Conservation (phyloP, 2,888 invertebrate genomes). For the Ommatoiulus sabulosus region DNA sequence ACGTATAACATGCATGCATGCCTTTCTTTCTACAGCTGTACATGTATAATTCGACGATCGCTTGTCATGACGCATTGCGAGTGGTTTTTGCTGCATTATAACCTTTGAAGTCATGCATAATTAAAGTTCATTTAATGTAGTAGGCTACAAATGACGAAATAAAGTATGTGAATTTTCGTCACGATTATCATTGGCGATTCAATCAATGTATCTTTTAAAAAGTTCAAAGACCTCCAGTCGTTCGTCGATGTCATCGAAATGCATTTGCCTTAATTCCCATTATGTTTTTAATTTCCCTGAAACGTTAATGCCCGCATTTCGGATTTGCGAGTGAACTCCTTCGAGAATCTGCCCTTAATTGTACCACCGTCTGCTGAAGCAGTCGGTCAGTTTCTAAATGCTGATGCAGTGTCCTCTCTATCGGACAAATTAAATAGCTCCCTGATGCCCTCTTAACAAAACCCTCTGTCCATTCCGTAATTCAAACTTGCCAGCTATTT, state of each 20-base stretch:
- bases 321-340: slow-evolving; percentile 18
- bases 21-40: too few species aligned
- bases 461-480: not conserved
- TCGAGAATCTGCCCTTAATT: not conserved
- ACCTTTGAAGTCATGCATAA: too few species aligned
- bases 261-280: not conserved
- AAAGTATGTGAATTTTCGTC: too few species aligned
- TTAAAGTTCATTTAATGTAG: too few species aligned
- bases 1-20: too few species aligned
- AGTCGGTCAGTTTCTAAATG: not conserved
- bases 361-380: not conserved
- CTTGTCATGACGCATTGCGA: too few species aligned
- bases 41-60: too few species aligned
- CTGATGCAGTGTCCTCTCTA: not conserved
- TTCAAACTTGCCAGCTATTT: not conserved
- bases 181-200: too few species aligned
- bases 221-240: not conserved
- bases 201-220: not conserved
- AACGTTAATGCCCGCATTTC: not conserved
- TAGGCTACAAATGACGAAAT: too few species aligned
- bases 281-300: not conserved
- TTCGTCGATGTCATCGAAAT: not conserved
- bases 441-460: slow-evolving; percentile 6
- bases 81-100: too few species aligned
- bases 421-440: not conserved